A percentile compares a stretch with the other conserved stretches of the same genome.
Conservation (phyloP, 2,113 vertebrate genomes). For the Hirundichthys speculiger region DNA sequence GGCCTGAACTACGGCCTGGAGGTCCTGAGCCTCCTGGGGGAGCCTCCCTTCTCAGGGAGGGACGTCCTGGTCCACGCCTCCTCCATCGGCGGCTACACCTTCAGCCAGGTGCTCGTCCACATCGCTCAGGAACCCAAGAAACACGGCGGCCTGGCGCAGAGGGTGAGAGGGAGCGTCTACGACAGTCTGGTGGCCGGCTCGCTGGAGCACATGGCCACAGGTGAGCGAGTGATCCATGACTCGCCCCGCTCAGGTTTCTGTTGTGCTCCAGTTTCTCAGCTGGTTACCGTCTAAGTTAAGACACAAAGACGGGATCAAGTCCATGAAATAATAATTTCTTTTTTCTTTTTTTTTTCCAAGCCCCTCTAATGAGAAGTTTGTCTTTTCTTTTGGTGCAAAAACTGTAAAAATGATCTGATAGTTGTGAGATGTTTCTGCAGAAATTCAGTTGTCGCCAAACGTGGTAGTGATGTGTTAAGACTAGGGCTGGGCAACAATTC, state of each 20-base stretch:
- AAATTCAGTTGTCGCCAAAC: too few species aligned
- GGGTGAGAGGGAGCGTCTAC: slow-evolving; percentile 65
- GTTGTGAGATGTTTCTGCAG: too few species aligned
- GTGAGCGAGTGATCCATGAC: slow-evolving; percentile 50
- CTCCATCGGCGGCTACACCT: slow-evolving; percentile 73
- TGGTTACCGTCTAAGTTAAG: background rate
- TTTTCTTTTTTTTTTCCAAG: too few species aligned
- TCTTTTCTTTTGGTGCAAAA: too few species aligned
- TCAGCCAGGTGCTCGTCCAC: slow-evolving; percentile 67
- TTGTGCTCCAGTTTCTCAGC: slow-evolving; percentile 13
- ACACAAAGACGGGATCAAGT: too few species aligned
- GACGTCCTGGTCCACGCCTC: slow-evolving; percentile 59
- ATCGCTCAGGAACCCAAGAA: slow-evolving; percentile 23
- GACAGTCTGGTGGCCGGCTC: slow-evolving; percentile 72
- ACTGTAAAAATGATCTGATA: too few species aligned
- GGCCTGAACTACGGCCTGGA: slow-evolving; percentile 60
- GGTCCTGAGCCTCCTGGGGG: slow-evolving; percentile 63
- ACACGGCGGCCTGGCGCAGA: slow-evolving; percentile 29
- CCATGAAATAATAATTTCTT: too few species aligned
- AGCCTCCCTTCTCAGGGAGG: slow-evolving; percentile 54
- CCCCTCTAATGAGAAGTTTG: too few species aligned
- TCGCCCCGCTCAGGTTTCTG: slow-evolving; percentile 41
- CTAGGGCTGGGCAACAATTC: too few species aligned
- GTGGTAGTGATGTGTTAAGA: too few species aligned
- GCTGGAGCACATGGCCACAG: slow-evolving; percentile 73